A percentile compares a stretch with the other conserved stretches of the same genome.
phyloP scores from a whole-genome alignment of 2,113 vertebrate species.

The Carettochelys insculpta region DNA sequence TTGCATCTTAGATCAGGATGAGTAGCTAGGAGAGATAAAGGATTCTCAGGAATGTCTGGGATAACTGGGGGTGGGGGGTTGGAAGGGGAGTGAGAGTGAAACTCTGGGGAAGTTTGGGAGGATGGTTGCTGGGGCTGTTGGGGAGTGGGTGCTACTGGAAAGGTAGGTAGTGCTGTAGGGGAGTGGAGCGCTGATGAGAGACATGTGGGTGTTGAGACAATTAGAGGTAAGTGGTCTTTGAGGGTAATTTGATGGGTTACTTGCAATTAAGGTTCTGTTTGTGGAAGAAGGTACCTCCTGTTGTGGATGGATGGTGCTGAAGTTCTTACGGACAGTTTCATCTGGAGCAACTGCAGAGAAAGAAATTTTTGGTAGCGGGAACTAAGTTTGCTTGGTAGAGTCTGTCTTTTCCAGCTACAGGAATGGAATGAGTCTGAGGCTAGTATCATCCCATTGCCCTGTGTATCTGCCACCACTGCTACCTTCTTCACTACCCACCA shows the following conservation, averaged over 20 bases:
- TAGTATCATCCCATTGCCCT: not conserved
- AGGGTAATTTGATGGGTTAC: not conserved
- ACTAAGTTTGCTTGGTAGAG: not conserved
- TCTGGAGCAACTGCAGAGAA: not conserved
- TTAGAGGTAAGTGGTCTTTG: not conserved
- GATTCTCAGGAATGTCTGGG: not conserved
- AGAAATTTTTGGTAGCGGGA: not conserved
- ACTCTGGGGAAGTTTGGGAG: not conserved
- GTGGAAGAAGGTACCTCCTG: not conserved
- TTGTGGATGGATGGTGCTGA: not conserved
- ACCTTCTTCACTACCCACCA: not conserved
- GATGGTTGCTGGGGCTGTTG: not conserved
- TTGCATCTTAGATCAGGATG: not conserved
- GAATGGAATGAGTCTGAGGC: not conserved
- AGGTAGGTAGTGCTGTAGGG: not conserved
- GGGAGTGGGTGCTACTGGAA: not conserved
- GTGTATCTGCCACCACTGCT: fast-evolving
- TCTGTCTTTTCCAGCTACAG: not conserved
- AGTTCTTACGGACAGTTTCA: not conserved
- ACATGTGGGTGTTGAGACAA: not conserved
- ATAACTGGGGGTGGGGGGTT: not conserved
- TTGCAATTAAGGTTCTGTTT: not conserved
- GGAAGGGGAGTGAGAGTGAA: not conserved
- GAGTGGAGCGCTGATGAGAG: not conserved
- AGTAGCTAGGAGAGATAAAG: not conserved